Conservation (phyloP, 2,797 vertebrate species). For the Pipistrellus pipistrellus region DNA sequence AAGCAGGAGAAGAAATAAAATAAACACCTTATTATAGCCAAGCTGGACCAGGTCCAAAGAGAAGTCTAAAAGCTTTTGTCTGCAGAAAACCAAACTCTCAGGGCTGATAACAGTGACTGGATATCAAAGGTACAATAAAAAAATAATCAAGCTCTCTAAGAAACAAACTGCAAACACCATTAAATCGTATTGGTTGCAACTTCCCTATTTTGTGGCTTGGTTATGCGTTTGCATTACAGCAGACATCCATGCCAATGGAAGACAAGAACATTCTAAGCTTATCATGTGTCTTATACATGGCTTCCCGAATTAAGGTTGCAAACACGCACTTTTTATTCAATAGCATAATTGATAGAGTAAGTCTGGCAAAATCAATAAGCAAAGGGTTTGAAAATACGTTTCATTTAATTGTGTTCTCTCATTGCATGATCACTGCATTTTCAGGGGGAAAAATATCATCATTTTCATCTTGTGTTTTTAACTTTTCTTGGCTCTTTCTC, state of each 20-base stretch:
- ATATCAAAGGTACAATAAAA: constrained; percentile 69
- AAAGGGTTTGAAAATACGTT: constrained; percentile 39
- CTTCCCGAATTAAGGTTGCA: constrained; percentile 15
- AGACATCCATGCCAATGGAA: neutral
- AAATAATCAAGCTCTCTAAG: constrained; percentile 45
- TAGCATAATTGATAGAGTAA: constrained; percentile 32
- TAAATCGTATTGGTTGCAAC: constrained; percentile 76
- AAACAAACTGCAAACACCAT: constrained; percentile 62
- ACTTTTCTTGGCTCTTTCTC: constrained; percentile 37
- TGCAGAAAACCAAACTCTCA: constrained; percentile 57
- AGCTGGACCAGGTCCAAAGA: constrained; percentile 66
- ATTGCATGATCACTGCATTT: neutral
- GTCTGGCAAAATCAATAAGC: constrained; percentile 19
- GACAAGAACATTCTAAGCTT: constrained; percentile 5
- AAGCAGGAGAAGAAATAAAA: constrained; percentile 69
- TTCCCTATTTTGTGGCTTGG: constrained; percentile 66
- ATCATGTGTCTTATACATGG: constrained; percentile 9
- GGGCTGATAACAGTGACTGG: constrained; percentile 36
- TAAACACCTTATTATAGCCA: constrained; percentile 68
- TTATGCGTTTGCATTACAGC: neutral
- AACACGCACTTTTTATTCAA: constrained; percentile 17
- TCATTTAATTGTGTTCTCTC: constrained; percentile 33
- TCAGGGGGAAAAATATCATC: neutral
- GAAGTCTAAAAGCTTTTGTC: constrained; percentile 68
- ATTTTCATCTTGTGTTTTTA: neutral